These are phyloP conservation scores for Xanthorhoe designata DNA, from an alignment of 2,888 invertebrate species.

Conservation along the genomic window DNA sequence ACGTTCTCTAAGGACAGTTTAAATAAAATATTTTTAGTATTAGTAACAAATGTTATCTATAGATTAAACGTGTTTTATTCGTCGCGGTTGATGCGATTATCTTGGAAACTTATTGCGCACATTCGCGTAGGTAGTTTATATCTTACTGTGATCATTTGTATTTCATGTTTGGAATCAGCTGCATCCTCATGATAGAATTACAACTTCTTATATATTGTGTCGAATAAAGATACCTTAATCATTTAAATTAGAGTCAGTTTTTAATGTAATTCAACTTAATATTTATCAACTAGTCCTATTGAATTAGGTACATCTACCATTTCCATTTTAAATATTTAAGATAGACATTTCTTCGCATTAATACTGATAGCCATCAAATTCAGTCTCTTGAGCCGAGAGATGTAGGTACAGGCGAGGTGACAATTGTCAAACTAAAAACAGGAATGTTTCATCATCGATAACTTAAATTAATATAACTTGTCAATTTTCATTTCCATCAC, in stretches of 20 bases:
- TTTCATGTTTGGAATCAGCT: constrained; percentile 31
- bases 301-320: constrained; percentile 20
- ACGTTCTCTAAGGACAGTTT: constrained; percentile 43
- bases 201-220: constrained; percentile 11
- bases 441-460: constrained; percentile 17
- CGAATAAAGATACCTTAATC: constrained; percentile 8
- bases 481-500: constrained; percentile 72
- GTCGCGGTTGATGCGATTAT: constrained; percentile 49
- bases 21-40: constrained; percentile 37
- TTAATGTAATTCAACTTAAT: constrained; percentile 23
- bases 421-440: constrained; percentile 3
- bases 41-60: constrained; percentile 43
- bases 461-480: constrained; percentile 49
- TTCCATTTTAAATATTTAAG: constrained; percentile 36
- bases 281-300: constrained; percentile 21
- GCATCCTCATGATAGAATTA: constrained; percentile 14
- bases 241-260: constrained; percentile 12
- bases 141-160: constrained; percentile 79
- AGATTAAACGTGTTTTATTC: constrained; percentile 42
- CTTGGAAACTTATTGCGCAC: constrained; percentile 78
- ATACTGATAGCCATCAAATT: constrained; percentile 19
- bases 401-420: background rate
- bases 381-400: constrained; percentile 12
- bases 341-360: constrained; percentile 25
- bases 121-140: constrained; percentile 82